Evolutionary conservation across 2,113 vertebrate species (phyloP).

Genomic region (Engystomops pustulosus): DNA sequence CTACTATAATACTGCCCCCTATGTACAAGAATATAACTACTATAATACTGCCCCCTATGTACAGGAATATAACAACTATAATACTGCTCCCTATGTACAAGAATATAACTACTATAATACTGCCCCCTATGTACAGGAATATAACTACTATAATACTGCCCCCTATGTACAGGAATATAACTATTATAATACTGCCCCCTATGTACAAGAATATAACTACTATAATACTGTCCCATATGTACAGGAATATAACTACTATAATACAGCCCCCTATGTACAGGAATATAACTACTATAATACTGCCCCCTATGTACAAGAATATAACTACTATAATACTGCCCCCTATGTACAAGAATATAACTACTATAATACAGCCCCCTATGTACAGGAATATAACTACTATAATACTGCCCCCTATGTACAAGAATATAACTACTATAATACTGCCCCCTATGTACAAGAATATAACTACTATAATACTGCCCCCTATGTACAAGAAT

Average conservation of each 20-base stretch:
- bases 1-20: conserved; percentile 1
- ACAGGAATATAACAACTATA: conserved; percentile 7
- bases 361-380: too few relatives aligned
- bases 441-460: not conserved
- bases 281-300: too few relatives aligned
- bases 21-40: conserved; percentile 12
- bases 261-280: too few relatives aligned
- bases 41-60: not conserved
- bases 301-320: too few relatives aligned
- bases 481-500: too few relatives aligned
- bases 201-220: too few relatives aligned
- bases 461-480: conserved; percentile 8
- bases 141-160: conserved; percentile 1
- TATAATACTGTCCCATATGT: too few relatives aligned
- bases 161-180: not conserved
- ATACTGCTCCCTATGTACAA: not conserved
- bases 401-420: not conserved
- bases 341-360: too few relatives aligned
- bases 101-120: conserved; percentile 12
- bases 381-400: too few relatives aligned
- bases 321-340: too few relatives aligned
- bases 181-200: too few relatives aligned
- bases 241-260: too few relatives aligned
- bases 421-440: conserved; percentile 5
- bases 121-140: not conserved